These are phyloP conservation scores for Mamestra configurata DNA, from an alignment of 1,140 invertebrate species.

Conservation along the genomic window DNA sequence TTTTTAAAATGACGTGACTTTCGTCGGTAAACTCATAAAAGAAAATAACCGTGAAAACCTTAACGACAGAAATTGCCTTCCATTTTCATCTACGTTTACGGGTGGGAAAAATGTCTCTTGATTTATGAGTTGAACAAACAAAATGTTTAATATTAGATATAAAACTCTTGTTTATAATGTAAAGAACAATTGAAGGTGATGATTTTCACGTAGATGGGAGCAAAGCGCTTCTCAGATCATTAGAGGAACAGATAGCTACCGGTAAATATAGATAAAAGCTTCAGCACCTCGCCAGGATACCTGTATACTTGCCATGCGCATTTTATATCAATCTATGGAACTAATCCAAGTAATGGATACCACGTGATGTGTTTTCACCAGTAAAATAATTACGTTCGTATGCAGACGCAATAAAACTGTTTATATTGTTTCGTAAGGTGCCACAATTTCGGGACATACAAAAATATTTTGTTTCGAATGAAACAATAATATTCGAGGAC, in stretches of 20 bases:
- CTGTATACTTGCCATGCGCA: conserved; percentile 38
- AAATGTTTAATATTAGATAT: conserved; percentile 4
- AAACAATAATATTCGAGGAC: neutral
- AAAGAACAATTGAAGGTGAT: neutral
- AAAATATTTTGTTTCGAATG: conserved; percentile 28
- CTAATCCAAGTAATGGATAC: conserved; percentile 41
- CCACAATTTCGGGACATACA: neutral
- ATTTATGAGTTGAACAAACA: conserved; percentile 15
- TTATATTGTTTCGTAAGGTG: conserved; percentile 21
- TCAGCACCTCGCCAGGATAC: conserved; percentile 12
- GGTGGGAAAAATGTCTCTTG: conserved; percentile 7
- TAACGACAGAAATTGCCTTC: conserved; percentile 34
- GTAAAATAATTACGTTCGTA: conserved; percentile 34
- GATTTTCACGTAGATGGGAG: neutral
- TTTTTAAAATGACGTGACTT: conserved; percentile 43
- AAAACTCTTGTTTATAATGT: neutral
- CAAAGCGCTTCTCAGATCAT: conserved; percentile 31
- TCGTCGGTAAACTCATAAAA: conserved; percentile 38
- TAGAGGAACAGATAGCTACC: neutral
- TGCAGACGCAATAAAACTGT: conserved; percentile 35
- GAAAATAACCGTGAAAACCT: conserved; percentile 44
- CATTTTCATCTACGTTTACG: conserved; percentile 39
- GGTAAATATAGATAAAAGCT: conserved; percentile 24
- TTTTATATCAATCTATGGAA: conserved; percentile 46
- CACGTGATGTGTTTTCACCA: neutral